Evolutionary conservation across 1,140 invertebrate species (phyloP).

Genomic region (Conus betulinus): DNA sequence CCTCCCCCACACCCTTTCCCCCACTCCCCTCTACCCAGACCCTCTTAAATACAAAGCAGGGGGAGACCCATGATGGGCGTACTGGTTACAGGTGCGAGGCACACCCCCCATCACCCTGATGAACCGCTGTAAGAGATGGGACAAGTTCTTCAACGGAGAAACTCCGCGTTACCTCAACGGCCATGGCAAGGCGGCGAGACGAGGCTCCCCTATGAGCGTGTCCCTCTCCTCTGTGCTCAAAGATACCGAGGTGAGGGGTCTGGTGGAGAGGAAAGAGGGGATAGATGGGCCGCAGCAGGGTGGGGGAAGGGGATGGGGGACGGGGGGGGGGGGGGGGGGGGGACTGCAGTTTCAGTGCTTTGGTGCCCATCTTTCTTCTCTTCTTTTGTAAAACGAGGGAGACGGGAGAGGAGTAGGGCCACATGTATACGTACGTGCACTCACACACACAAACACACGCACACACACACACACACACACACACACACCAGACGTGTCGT

Average conservation of each 20-base stretch:
- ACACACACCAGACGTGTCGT: not conserved
- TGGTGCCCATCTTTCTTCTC: too few relatives aligned
- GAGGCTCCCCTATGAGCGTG: slow-evolving; percentile 14
- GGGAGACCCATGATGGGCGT: too few relatives aligned
- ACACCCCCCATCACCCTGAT: not conserved
- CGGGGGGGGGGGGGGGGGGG: not conserved
- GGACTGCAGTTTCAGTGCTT: not conserved
- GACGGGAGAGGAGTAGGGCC: too few relatives aligned
- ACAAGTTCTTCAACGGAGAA: slow-evolving; percentile 19
- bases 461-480: not conserved
- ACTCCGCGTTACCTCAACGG: slow-evolving; percentile 18
- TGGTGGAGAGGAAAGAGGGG: not conserved
- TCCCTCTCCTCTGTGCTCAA: not conserved
- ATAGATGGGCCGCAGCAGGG: not conserved
- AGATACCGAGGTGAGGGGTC: slow-evolving; percentile 8
- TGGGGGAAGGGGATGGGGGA: not conserved
- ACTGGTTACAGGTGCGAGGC: slow-evolving; percentile 16
- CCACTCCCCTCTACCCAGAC: too few relatives aligned
- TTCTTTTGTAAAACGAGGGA: too few relatives aligned
- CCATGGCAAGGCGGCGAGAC: not conserved
- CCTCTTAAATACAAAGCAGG: too few relatives aligned
- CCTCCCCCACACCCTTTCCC: too few relatives aligned
- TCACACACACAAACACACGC: not conserved
- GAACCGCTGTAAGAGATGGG: slow-evolving; percentile 21
- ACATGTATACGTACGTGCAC: too few relatives aligned